Percentiles rank a stretch among this genome's conserved stretches.
Evolutionary conservation across 2,888 invertebrate species (phyloP).

Genomic region (Synergus laeviventris): DNA sequence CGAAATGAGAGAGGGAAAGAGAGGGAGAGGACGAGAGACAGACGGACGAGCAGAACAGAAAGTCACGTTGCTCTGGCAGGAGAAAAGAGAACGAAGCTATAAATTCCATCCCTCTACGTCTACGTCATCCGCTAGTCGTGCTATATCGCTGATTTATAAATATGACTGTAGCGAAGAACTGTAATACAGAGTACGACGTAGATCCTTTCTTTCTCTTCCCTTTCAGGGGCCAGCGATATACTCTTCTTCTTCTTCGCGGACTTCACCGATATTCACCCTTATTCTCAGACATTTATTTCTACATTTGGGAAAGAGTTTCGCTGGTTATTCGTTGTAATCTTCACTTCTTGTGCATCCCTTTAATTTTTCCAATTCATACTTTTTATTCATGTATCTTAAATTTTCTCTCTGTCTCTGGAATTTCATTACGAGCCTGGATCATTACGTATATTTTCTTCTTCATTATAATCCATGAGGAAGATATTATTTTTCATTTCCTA

Average conservation of each 20-base stretch:
- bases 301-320: neutral
- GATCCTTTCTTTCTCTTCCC: conserved; percentile 51
- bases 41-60: conserved; percentile 61
- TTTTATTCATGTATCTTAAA: too few species aligned
- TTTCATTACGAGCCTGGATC: too few species aligned
- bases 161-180: conserved; percentile 77
- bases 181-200: conserved; percentile 68
- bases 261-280: conserved; percentile 35
- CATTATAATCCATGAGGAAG: too few species aligned
- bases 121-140: conserved; percentile 73
- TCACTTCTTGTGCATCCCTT: conserved; percentile 8
- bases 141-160: conserved; percentile 77
- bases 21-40: conserved; percentile 54
- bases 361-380: too few species aligned
- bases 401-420: too few species aligned
- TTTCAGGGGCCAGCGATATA: conserved; percentile 27
- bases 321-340: neutral
- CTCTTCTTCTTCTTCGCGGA: conserved; percentile 4
- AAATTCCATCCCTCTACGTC: conserved; percentile 74
- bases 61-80: conserved; percentile 74
- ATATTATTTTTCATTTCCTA: too few species aligned
- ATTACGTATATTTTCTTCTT: too few species aligned
- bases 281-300: neutral
- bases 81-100: conserved; percentile 75
- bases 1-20: conserved; percentile 47